Conservation (phyloP, 2,888 invertebrate genomes). For the Crioceris asparagi region DNA sequence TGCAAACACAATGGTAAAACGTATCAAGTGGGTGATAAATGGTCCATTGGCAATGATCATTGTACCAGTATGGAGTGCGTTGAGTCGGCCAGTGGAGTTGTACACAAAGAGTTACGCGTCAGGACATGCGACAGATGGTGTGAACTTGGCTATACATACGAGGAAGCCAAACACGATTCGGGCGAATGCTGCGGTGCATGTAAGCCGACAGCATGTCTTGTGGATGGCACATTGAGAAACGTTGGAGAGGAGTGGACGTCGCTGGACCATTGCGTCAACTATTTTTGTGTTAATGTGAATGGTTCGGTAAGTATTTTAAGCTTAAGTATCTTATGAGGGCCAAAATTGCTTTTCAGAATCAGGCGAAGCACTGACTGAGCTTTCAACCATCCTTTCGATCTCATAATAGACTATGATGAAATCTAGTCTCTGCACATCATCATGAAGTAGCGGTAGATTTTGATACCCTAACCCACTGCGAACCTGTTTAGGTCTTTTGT, state of each 20-base stretch:
- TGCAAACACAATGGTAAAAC: constrained; percentile 42
- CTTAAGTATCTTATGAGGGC: too few species aligned
- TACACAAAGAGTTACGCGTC: constrained; percentile 42
- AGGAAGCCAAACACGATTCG: constrained; percentile 19
- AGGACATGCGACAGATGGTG: constrained; percentile 45
- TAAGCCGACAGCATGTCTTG: constrained; percentile 44
- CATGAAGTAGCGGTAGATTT: too few species aligned
- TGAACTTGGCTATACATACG: constrained; percentile 42
- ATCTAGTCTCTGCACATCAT: too few species aligned
- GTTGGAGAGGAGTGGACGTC: constrained; percentile 51
- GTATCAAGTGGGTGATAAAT: constrained; percentile 46
- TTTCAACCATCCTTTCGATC: too few species aligned
- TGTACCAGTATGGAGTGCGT: constrained; percentile 48
- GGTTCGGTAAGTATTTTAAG: constrained; percentile 34
- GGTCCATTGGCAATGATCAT: constrained; percentile 41
- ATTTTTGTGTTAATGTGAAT: constrained; percentile 45
- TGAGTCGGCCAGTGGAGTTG: constrained; percentile 36
- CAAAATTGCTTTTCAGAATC: too few species aligned
- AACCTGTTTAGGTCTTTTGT: too few species aligned
- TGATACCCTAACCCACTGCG: too few species aligned
- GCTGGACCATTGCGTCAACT: constrained; percentile 50
- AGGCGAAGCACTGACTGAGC: too few species aligned
- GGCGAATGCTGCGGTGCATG: constrained; percentile 56
- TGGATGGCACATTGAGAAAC: constrained; percentile 39
- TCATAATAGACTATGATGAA: too few species aligned